Percentiles rank a stretch among this genome's conserved stretches.
phyloP scores from a whole-genome alignment of 2,888 invertebrate species.

The Ophion slaviceki region DNA sequence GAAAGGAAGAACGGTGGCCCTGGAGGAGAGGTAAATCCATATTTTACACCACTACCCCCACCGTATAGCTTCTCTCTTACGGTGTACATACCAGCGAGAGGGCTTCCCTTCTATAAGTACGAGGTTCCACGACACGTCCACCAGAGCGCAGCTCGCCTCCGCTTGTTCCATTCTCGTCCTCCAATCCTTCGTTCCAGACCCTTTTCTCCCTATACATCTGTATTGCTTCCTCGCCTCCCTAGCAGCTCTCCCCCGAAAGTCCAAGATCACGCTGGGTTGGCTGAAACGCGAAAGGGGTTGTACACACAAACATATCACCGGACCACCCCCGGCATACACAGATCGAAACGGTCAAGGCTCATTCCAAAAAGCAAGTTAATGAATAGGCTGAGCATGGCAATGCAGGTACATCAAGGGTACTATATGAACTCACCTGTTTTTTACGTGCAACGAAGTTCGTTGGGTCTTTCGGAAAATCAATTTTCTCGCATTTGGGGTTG shows the following conservation, averaged over 20 bases:
- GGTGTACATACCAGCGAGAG: slow-evolving; percentile 23
- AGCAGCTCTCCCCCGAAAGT: slow-evolving; percentile 15
- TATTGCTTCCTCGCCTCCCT: slow-evolving; percentile 44
- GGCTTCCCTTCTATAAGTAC: slow-evolving; percentile 38
- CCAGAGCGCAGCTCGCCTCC: slow-evolving; percentile 69
- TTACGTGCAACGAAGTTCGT: too few relatives aligned
- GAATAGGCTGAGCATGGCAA: neutral
- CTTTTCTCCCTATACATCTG: slow-evolving; percentile 14
- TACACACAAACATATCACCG: slow-evolving; percentile 24
- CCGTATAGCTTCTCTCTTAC: slow-evolving; percentile 49
- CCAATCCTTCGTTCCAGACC: slow-evolving; percentile 30
- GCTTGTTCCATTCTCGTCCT: slow-evolving; percentile 63
- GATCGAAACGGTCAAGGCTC: slow-evolving; percentile 51
- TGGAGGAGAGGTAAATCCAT: slow-evolving; percentile 83
- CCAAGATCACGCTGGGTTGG: slow-evolving; percentile 57
- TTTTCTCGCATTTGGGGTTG: too few relatives aligned
- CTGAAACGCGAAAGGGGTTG: slow-evolving; percentile 51
- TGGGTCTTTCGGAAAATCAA: too few relatives aligned
- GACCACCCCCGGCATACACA: neutral
- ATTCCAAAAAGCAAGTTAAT: neutral
- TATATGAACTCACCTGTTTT: too few relatives aligned
- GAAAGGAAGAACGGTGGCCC: slow-evolving; percentile 77
- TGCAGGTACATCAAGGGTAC: too few relatives aligned
- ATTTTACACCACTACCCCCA: slow-evolving; percentile 81
- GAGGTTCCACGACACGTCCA: slow-evolving; percentile 60